Evolutionary conservation across 2,113 vertebrate genomes (phyloP).

Genomic region (Gallinago jamesoni): DNA sequence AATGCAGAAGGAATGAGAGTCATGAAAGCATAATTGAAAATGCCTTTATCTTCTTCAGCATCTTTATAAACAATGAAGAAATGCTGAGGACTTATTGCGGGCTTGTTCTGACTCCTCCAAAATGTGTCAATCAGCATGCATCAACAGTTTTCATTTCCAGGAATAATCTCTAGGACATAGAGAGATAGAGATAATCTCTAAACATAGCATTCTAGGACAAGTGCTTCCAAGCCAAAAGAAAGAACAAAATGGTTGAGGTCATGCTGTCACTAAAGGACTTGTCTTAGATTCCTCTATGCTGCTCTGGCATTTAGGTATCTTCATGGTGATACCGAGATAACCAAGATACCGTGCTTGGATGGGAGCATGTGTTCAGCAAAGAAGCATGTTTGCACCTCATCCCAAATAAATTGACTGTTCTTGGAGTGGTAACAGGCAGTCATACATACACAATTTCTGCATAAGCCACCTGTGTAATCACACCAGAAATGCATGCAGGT

Average conservation of each 20-base stretch:
- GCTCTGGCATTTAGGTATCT: neutral
- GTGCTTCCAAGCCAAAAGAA: neutral
- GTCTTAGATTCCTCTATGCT: neutral
- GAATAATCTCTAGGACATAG: neutral
- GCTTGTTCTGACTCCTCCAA: neutral
- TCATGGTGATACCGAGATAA: neutral
- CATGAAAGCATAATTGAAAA: neutral
- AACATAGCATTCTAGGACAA: neutral
- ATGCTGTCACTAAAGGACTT: neutral
- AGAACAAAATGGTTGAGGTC: neutral
- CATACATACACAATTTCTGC: neutral
- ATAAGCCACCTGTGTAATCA: neutral
- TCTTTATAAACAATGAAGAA: neutral
- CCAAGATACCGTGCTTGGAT: neutral
- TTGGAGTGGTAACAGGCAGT: neutral
- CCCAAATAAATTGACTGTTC: neutral
- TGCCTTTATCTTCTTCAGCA: neutral
- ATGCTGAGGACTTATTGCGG: neutral
- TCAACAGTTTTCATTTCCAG: neutral
- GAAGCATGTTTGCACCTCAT: neutral
- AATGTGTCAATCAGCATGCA: neutral
- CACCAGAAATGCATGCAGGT: neutral
- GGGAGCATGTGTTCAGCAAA: neutral
- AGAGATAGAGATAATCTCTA: too few species aligned
- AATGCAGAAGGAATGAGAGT: neutral